These are phyloP conservation scores for Myotis daubentonii DNA, from an alignment of 2,797 vertebrate genomes.

Conservation along the genomic window DNA sequence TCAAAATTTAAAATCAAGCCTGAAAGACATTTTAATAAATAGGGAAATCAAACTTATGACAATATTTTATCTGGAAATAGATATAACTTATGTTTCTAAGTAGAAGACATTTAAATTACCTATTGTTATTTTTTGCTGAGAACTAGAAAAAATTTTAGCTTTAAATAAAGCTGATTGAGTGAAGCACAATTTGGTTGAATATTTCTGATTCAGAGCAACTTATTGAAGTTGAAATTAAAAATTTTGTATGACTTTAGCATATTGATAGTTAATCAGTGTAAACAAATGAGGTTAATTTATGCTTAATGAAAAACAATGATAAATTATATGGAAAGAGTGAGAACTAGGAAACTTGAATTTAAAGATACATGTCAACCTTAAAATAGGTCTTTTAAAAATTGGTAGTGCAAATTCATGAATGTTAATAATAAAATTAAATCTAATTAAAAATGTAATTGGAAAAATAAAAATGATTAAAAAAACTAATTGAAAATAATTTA, in stretches of 20 bases:
- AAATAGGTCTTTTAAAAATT: neutral
- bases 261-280: neutral
- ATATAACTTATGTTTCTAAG: neutral
- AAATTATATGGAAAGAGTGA: neutral
- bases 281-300: neutral
- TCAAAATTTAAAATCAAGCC: neutral
- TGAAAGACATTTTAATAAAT: neutral
- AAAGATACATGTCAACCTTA: neutral
- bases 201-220: neutral
- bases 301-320: neutral
- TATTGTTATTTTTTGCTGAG: neutral
- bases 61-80: neutral
- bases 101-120: neutral
- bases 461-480: neutral
- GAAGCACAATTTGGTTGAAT: neutral
- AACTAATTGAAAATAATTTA: neutral
- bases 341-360: neutral
- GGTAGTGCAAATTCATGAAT: neutral
- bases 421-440: neutral
- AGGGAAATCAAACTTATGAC: neutral
- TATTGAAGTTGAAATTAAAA: neutral
- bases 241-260: neutral
- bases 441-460: neutral
- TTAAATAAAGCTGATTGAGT: neutral
- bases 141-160: neutral